Evolutionary conservation across 2,888 invertebrate genomes (phyloP).

Genomic region (Spicauda simplicius): DNA sequence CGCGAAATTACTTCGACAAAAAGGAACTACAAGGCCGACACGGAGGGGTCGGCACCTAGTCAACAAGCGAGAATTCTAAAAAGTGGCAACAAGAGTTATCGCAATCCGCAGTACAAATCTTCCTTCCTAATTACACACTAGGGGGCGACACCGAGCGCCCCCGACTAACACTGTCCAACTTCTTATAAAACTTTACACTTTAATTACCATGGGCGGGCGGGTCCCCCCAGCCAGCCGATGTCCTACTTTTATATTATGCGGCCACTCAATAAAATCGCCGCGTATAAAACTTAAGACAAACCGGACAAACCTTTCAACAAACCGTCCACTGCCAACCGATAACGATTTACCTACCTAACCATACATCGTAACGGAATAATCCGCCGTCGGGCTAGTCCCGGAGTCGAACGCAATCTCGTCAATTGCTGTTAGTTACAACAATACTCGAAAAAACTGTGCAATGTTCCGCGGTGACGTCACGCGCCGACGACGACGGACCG

Average conservation of each 20-base stretch:
- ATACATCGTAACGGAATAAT: slow-evolving; percentile 25
- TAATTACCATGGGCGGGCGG: slow-evolving; percentile 48
- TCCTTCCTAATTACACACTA: slow-evolving; percentile 58
- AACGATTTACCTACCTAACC: slow-evolving; percentile 44
- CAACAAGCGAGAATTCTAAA: slow-evolving; percentile 28
- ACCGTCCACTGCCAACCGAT: slow-evolving; percentile 58
- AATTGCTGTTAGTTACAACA: neutral
- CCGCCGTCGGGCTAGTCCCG: slow-evolving; percentile 17
- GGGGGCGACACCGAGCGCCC: slow-evolving; percentile 50
- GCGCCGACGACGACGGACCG: slow-evolving; percentile 13
- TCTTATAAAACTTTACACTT: slow-evolving; percentile 65
- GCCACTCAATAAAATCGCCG: slow-evolving; percentile 83
- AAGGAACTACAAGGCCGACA: slow-evolving; percentile 7
- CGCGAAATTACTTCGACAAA: slow-evolving; percentile 1
- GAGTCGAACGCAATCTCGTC: neutral
- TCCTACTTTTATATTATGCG: slow-evolving; percentile 69
- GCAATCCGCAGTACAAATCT: slow-evolving; percentile 58
- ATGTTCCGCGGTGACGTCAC: slow-evolving; percentile 17
- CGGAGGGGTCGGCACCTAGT: neutral
- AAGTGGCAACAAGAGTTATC: slow-evolving; percentile 44
- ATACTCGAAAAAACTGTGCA: neutral
- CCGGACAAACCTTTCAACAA: slow-evolving; percentile 68
- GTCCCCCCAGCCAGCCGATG: slow-evolving; percentile 50
- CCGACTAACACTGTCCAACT: slow-evolving; percentile 57
- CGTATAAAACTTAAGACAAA: slow-evolving; percentile 73